Conservation (phyloP, 2,797 vertebrate species). For the Trichosurus vulpecula region DNA sequence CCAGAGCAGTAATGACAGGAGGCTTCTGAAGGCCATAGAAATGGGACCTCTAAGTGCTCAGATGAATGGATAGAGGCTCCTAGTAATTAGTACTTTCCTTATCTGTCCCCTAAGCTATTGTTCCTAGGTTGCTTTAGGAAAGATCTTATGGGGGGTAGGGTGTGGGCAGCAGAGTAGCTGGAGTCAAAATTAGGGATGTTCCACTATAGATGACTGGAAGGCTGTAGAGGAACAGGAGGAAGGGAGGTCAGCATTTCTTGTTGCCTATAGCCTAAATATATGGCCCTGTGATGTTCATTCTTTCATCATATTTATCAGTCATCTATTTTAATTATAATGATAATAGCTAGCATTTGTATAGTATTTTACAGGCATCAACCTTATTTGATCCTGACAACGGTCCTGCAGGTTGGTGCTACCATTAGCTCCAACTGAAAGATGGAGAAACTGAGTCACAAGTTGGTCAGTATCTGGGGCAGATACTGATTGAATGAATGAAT, state of each 20-base stretch:
- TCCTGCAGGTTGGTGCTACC: background rate
- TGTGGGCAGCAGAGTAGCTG: background rate
- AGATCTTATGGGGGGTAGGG: background rate
- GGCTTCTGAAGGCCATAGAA: background rate
- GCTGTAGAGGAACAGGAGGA: background rate
- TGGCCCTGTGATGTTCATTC: background rate
- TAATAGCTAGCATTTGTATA: background rate
- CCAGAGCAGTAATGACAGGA: background rate
- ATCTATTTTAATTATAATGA: background rate
- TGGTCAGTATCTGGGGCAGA: background rate
- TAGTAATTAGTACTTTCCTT: background rate
- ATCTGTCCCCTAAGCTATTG: background rate
- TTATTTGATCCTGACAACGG: background rate
- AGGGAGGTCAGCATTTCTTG: background rate
- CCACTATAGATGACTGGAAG: background rate
- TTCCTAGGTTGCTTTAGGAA: background rate
- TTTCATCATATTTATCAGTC: background rate
- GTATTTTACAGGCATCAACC: background rate
- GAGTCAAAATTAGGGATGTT: background rate
- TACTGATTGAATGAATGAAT: background rate
- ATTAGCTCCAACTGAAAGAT: background rate
- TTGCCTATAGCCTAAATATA: background rate
- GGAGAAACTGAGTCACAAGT: background rate
- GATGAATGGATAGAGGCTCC: background rate
- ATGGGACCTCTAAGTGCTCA: background rate